Evolutionary conservation across 2,888 invertebrate species (phyloP), one percentile per base, ranked within the genome.

Genomic region (Candidula unifasciata): DNA sequence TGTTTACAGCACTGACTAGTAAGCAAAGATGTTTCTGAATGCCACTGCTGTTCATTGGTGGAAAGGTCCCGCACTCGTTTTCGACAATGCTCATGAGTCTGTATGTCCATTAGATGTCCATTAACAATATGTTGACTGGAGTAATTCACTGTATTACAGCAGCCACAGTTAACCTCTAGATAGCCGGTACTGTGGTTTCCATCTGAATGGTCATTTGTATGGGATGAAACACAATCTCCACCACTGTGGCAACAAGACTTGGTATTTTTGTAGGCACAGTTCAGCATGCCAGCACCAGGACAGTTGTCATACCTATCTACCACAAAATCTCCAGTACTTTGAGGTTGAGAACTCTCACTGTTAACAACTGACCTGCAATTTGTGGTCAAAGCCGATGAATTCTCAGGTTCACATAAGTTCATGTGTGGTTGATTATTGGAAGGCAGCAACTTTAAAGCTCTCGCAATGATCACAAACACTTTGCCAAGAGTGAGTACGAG

Each of bases 401-500:
- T 66, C 3, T n/a, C n/a, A 2, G 73, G 33, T 35, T n/a, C 73
- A 60, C 82, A 82, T 0, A 6, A 64, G 2, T 30, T 60, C n/a
- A 71, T 18, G 30, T 80, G 80, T 52, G 66, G 30, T 27, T 30
- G 64, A 54, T 27, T 69, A n/a, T 76, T 54, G 52, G 37, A 66
- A 30, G 85, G 77, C 77, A 85, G 6, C 16, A 85, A 69, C 24
- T 37, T 44, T 35, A 81, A 69, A 24, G 69, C 81, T 69, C 27
- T 85, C 18, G 88, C 89, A 13, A 89, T 77, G 80, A 88, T 85
- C 8, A 90, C 91, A 92, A 96, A 97, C 54, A 96, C 91, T 94
- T 98, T 98, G 93, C 96, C 96, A 81, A 97, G 95, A 82, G 96
- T 93, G 35, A 97, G 97, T 90, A 98, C 97, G 69, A 97, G 95